Evolutionary conservation across 2,113 vertebrate species (phyloP), one percentile per base, ranked within the genome.

Genomic region (Ammodytes dubius): DNA sequence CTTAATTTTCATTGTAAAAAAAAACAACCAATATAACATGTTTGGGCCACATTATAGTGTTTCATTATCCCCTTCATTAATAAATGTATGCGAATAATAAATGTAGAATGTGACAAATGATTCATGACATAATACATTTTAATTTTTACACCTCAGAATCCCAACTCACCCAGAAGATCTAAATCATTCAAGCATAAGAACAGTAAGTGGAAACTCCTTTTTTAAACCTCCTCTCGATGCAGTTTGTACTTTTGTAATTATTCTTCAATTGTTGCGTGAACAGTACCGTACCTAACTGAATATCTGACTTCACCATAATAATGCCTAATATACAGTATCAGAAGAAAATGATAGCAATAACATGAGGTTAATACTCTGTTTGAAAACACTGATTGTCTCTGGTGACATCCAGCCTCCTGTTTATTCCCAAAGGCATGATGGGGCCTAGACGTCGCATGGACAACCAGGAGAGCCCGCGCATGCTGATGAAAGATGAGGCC

Each of bases 161-260:
- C 97, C 94, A 99, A 99, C 92, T 99, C 98, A 50, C 98, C 98
- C 72, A 96, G 98, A 95, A 96, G 98, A 96, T 98, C 97, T 84
- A 99, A 99, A 95, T 97, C 98, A 88, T 94, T 99, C 90, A 99
- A 99, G 95, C 98, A 99, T 95, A 99, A 99, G 95, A 98, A 96
- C 92, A 96, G 97, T 98, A 92, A 96, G 96, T 94, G n/a, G 14
- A 67, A 69, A 39, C 13, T 14, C 6, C 46, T 40, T 27, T 27
- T 27, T 27, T 49, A 8, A 40, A 12, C 14, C 3, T 27, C 11
- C 12, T 53, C 19, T 40, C 46, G 3, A n/a, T 69, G 13, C 35
- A 69, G 40, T 56, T 78, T 77, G 1, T 45, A 43, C 56, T 57
- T 17, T n/a, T 37, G 19, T 19, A 67, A 57, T 57, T 63, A 35